A percentile compares a stretch with the other conserved stretches of the same genome.
Conservation (phyloP, 2,113 vertebrate genomes). For the Eulacestoma nigropectus region DNA sequence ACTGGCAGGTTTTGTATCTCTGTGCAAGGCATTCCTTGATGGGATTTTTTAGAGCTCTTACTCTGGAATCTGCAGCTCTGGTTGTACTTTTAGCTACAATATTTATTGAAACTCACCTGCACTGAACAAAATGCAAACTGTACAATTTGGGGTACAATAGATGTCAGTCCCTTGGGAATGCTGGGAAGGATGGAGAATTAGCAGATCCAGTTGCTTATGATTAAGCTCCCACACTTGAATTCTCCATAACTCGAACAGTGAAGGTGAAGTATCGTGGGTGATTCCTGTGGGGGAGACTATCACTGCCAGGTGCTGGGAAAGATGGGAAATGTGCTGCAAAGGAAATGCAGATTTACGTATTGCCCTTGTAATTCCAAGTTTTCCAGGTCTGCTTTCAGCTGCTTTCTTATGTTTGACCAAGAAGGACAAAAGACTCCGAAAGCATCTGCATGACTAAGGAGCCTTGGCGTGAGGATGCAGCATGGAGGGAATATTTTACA, state of each 20-base stretch:
- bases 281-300: background rate
- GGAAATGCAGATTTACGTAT: background rate
- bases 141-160: background rate
- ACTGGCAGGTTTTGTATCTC: background rate
- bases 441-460: background rate
- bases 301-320: background rate
- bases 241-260: background rate
- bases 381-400: background rate
- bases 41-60: background rate
- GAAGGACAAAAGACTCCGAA: background rate
- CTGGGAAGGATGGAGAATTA: background rate
- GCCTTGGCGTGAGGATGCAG: background rate
- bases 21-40: background rate
- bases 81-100: background rate
- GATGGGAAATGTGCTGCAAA: background rate
- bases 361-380: background rate
- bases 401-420: background rate
- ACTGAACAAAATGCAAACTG: background rate
- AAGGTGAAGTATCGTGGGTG: background rate
- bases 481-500: background rate
- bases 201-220: background rate
- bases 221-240: background rate
- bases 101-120: background rate
- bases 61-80: background rate
- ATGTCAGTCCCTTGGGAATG: background rate